Percentiles rank a stretch among this genome's conserved stretches.
phyloP scores from a whole-genome alignment of 2,113 vertebrate genomes.

The Pantherophis guttatus region DNA sequence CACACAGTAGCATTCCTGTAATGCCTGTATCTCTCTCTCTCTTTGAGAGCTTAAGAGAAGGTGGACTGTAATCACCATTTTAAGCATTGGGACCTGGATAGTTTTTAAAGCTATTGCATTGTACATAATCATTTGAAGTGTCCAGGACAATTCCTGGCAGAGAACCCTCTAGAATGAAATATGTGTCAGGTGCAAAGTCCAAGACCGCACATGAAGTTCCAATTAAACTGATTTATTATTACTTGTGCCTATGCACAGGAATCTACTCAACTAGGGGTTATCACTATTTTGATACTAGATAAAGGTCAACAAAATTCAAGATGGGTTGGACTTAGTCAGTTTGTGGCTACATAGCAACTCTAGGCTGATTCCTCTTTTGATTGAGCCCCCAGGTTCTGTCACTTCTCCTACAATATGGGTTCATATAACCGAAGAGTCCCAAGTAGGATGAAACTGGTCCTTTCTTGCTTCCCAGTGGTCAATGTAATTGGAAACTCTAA shows the following conservation, averaged over 20 bases:
- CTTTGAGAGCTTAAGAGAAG: not conserved
- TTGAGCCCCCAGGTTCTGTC: not conserved
- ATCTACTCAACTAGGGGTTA: not conserved
- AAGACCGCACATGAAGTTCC: not conserved
- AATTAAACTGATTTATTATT: not conserved
- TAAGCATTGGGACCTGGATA: not conserved
- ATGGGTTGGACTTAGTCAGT: not conserved
- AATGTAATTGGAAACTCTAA: not conserved
- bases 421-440: not conserved
- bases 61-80: not conserved
- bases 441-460: not conserved
- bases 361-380: not conserved
- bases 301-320: not conserved
- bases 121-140: not conserved
- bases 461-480: not conserved
- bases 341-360: not conserved
- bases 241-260: not conserved
- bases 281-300: not conserved
- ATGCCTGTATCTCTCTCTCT: not conserved
- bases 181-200: not conserved
- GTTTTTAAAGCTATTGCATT: not conserved
- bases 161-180: not conserved
- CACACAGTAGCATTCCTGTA: not conserved
- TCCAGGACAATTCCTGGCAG: not conserved
- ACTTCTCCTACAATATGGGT: not conserved